These are phyloP conservation scores for Leptopilina myrica DNA, from an alignment of 2,888 invertebrate genomes.

Conservation along the genomic window DNA sequence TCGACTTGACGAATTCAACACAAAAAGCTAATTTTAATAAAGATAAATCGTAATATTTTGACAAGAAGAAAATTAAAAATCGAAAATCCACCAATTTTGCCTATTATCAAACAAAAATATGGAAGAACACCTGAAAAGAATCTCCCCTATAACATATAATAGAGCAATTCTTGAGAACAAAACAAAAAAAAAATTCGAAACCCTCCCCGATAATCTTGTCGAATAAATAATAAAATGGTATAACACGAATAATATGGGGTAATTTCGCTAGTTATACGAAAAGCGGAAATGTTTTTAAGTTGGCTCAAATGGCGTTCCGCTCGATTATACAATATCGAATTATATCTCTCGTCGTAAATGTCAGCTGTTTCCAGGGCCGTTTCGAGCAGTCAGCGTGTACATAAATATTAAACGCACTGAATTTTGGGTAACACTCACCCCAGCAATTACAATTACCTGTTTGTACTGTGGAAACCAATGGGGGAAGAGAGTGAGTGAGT, in stretches of 20 bases:
- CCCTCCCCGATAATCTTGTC: no score
- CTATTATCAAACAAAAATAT: no score
- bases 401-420: conserved; percentile 59
- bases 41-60: no score
- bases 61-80: no score
- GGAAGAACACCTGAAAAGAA: no score
- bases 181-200: no score
- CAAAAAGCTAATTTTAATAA: no score
- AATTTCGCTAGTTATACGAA: conserved; percentile 1
- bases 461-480: conserved; percentile 37
- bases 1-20: no score
- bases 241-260: background rate
- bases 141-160: no score
- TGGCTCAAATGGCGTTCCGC: conserved; percentile 30
- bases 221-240: no score
- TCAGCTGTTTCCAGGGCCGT: conserved; percentile 61
- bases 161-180: no score
- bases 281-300: conserved; percentile 31
- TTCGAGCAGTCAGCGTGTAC: conserved; percentile 56
- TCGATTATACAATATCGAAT: conserved; percentile 23
- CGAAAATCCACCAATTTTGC: no score
- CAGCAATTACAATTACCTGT: conserved; percentile 66
- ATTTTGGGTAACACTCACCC: conserved; percentile 57
- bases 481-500: conserved; percentile 17
- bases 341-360: conserved; percentile 47